A percentile compares a stretch with the other conserved stretches of the same genome.
These are phyloP conservation scores for Acleris sparsana DNA, from an alignment of 2,888 invertebrate species.

Conservation along the genomic window DNA sequence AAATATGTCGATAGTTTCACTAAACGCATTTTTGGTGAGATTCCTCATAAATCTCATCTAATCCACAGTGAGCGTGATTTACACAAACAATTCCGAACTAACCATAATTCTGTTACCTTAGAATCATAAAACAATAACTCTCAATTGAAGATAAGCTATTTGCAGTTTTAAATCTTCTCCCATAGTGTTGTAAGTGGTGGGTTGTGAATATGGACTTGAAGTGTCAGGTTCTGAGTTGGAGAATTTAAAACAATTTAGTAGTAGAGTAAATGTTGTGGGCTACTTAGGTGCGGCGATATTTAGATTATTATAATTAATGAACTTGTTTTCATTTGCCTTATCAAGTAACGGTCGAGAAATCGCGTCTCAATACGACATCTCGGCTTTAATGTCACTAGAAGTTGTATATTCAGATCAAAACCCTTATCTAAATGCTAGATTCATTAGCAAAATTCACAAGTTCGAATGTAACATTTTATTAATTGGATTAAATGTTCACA, in stretches of 20 bases:
- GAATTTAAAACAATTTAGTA: constrained; percentile 21
- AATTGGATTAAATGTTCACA: no score
- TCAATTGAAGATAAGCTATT: no score
- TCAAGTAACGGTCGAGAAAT: neutral
- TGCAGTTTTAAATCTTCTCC: no score
- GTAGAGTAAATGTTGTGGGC: constrained; percentile 2
- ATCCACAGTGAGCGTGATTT: constrained; percentile 18
- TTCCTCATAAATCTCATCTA: constrained; percentile 3
- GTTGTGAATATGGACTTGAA: no score
- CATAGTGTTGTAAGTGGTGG: no score
- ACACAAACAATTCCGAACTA: constrained; percentile 14
- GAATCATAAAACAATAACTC: no score
- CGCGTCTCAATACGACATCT: neutral
- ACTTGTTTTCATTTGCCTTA: constrained; percentile 15
- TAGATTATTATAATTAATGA: constrained; percentile 15
- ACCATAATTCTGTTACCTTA: constrained; percentile 1
- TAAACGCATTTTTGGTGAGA: neutral
- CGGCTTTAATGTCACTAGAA: neutral
- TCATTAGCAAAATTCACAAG: no score
- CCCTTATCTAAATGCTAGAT: no score
- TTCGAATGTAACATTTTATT: no score
- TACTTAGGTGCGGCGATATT: constrained; percentile 4
- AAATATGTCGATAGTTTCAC: constrained; percentile 1
- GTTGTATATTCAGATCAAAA: neutral
- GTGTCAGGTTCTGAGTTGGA: no score